phyloP scores from a whole-genome alignment of 1,140 invertebrate genomes.

The Calosoma granatense region DNA sequence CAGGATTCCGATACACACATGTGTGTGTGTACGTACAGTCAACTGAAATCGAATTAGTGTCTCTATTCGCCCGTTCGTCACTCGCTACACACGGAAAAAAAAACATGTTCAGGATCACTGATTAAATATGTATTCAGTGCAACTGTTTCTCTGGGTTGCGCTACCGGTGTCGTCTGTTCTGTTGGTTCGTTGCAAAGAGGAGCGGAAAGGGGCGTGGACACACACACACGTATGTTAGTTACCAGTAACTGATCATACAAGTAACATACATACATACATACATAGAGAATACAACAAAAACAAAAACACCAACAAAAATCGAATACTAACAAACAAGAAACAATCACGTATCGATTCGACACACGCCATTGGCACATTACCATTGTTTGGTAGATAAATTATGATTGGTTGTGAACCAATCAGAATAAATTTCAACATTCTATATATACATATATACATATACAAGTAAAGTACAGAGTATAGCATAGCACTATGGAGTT shows the following conservation, averaged over 20 bases:
- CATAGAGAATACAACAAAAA: neutral
- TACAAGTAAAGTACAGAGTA: neutral
- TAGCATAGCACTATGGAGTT: neutral
- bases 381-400: constrained; percentile 6
- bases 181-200: neutral
- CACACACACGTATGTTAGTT: too few relatives aligned
- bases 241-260: too few relatives aligned
- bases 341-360: constrained; percentile 3
- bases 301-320: neutral
- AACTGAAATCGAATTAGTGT: neutral
- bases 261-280: too few relatives aligned
- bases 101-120: neutral
- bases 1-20: too few relatives aligned
- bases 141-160: neutral
- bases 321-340: neutral
- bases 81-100: neutral
- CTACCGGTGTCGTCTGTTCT: too few relatives aligned
- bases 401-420: constrained; percentile 4
- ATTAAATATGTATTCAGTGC: neutral
- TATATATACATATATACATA: neutral
- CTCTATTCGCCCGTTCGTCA: neutral
- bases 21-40: too few relatives aligned
- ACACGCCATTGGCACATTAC: constrained; percentile 7
- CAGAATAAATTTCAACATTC: neutral
- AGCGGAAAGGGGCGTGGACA: too few relatives aligned